phyloP scores from a whole-genome alignment of 2,888 invertebrate genomes.

The Junonia oenone region DNA sequence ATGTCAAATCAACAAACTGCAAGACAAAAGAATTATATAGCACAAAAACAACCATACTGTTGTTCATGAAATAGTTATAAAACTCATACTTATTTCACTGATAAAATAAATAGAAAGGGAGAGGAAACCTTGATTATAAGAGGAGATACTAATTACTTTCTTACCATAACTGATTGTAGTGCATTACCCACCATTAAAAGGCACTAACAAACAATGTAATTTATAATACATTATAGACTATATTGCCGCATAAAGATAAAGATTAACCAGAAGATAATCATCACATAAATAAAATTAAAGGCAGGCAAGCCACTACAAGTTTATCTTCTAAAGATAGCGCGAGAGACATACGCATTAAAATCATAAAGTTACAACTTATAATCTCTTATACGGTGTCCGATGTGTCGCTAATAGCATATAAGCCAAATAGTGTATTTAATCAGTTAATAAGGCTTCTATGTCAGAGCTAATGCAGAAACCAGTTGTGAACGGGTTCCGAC shows the following conservation, averaged over 20 bases:
- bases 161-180: too few species aligned
- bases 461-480: constrained; percentile 49
- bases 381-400: constrained; percentile 19
- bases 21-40: neutral
- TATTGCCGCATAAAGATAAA: neutral
- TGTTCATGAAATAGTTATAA: too few species aligned
- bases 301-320: neutral
- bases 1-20: too few species aligned
- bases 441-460: constrained; percentile 48
- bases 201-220: too few species aligned
- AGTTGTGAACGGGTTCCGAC: constrained; percentile 40
- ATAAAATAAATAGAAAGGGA: too few species aligned
- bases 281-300: neutral
- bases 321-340: neutral
- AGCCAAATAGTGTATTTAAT: constrained; percentile 38
- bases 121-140: too few species aligned
- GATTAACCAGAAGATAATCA: neutral
- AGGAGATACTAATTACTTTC: too few species aligned
- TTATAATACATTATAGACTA: neutral
- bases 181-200: too few species aligned
- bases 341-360: constrained; percentile 2
- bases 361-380: constrained; percentile 22
- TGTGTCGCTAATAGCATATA: constrained; percentile 29
- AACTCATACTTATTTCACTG: too few species aligned
- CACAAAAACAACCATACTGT: neutral